These are phyloP conservation scores for Phalacrocorax brasilianus DNA, from an alignment of 2,113 vertebrate genomes.

Conservation along the genomic window DNA sequence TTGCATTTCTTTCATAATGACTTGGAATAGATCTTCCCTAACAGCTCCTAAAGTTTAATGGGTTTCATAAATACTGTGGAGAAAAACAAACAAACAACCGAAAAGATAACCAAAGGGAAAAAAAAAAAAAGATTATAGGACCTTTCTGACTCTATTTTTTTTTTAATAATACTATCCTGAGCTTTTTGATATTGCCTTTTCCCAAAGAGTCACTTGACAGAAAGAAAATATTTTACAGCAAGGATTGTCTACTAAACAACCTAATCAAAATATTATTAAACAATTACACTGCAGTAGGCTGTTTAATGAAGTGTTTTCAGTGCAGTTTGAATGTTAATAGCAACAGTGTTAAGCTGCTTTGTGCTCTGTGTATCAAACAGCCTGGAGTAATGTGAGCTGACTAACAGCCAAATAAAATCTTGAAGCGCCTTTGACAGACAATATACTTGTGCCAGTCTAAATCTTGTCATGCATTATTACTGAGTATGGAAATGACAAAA, in stretches of 20 bases:
- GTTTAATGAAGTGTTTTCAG: conserved; percentile 89
- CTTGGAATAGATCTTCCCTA: background rate
- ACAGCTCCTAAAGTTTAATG: background rate
- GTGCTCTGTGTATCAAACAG: conserved; percentile 81
- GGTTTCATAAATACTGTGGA: background rate
- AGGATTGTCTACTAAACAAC: conserved; percentile 78
- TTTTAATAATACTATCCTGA: background rate
- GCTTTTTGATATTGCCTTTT: conserved; percentile 42
- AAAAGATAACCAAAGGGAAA: background rate
- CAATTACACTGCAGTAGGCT: conserved; percentile 82
- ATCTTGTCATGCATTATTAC: conserved; percentile 54
- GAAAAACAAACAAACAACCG: background rate
- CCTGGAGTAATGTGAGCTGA: conserved; percentile 68
- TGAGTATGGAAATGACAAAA: conserved; percentile 51
- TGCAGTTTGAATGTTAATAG: conserved; percentile 82
- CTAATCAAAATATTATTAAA: conserved; percentile 91
- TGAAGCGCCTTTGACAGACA: conserved; percentile 67
- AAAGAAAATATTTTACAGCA: conserved; percentile 72
- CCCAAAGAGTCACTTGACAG: conserved; percentile 54
- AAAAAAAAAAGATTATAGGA: too few species aligned
- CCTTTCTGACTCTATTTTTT: background rate
- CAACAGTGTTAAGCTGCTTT: conserved; percentile 77
- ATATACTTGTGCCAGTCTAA: conserved; percentile 61
- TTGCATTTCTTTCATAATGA: background rate
- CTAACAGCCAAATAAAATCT: conserved; percentile 72